Conservation (phyloP, 2,797 vertebrate genomes). For the Enteromius afrohamiltoni region DNA sequence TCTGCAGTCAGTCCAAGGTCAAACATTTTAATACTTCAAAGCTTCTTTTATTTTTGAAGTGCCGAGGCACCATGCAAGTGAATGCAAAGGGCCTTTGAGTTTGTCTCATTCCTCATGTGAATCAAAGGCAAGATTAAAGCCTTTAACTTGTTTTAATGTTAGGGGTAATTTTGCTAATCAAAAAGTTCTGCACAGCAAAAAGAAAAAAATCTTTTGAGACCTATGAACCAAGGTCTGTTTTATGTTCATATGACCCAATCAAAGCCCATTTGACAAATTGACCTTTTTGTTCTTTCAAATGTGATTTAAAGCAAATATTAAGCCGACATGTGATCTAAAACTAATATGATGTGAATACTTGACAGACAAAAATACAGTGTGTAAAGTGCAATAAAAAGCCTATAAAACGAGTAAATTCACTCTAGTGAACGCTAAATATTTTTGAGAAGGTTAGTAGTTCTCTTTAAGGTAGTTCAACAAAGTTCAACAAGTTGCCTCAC, state of each 20-base stretch:
- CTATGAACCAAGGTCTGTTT: background rate
- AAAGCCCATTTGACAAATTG: background rate
- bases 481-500: conserved; percentile 6
- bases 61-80: background rate
- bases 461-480: conserved; percentile 75
- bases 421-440: conserved; percentile 64
- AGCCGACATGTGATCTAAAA: background rate
- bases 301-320: background rate
- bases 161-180: conserved; percentile 9
- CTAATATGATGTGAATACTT: background rate
- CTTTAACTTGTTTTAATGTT: conserved; percentile 26
- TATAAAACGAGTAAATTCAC: conserved; percentile 57
- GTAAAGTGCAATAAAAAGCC: background rate
- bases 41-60: conserved; percentile 14
- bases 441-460: conserved; percentile 67
- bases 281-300: background rate
- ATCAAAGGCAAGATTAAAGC: conserved; percentile 36
- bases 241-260: background rate
- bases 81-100: conserved; percentile 10
- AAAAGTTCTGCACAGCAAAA: conserved; percentile 5
- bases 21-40: conserved; percentile 44
- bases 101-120: conserved; percentile 11
- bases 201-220: background rate
- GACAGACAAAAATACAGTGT: background rate
- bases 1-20: conserved; percentile 42